Base-by-base conservation (phyloP, 2,797 vertebrate genomes). In the Lithobates sylvaticus region DNA sequence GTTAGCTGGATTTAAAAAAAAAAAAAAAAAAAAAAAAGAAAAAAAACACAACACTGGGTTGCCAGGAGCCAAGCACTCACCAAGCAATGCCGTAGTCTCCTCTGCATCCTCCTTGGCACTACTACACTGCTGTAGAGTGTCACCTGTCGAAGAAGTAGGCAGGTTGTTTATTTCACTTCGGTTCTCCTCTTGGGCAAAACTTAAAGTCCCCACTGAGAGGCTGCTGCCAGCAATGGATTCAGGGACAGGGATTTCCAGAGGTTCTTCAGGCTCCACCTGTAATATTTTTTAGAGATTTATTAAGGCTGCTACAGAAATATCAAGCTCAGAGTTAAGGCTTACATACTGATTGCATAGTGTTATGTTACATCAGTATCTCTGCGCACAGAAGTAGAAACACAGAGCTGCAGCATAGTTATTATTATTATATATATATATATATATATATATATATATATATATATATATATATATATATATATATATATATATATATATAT, bases 41-140 rank as follows among this genome's bases (percentile, higher is more conserved):
- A n/a, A n/a, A n/a, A n/a, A n/a, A n/a, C n/a, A n/a, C n/a, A 44
- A 50, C 47, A 70, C 65, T 8, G 10, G 10, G 0, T 5, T 2
- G 29, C 10, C 44, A 47, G 13, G 29, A 36, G 39, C 23, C 26
- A 15, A 16, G 34, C 65, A 82, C 94, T 89, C 78, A 96, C 95
- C 94, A 85, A 95, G 91, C 74, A 95, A 88, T 1, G 93, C 93
- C 70, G 91, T 93, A 65, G 88, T 92, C 91, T 95, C 94, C 65
- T 91, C 91, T 0, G 88, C 89, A 0, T 95, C 93, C 72, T 95
- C 93, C 87, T 94, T 95, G 71, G 92, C 90, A 65, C 88, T 86
- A 76, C 88, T 91, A 15, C 91, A 89, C 8, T 90, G 93, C 2
- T 90, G 39, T 12, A 82, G 84, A 10, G 91, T 89, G 3, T 92